Base-by-base conservation (phyloP, 2,113 vertebrate genomes). In the Solea solea region DNA sequence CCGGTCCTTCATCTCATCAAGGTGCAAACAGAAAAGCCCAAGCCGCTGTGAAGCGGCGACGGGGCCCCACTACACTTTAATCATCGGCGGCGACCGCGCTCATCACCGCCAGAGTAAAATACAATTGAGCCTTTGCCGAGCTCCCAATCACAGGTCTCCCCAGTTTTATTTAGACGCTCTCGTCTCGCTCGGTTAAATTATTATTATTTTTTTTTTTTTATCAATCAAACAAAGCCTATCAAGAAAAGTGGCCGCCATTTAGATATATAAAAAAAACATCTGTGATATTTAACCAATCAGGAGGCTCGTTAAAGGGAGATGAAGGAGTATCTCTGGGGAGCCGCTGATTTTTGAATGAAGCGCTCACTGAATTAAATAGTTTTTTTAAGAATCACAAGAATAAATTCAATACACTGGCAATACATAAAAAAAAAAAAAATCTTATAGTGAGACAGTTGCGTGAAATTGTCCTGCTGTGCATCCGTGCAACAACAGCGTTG, bases 21-120 rank as follows among this genome's bases (percentile, higher is more conserved):
- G 78, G 78, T 79, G 64, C 81, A 74, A 83, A 80, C 67, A 69
- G 72, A 67, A 84, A 74, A 50, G 10, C 41, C 59, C 64, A 44
- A 67, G 68, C 65, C 68, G 71, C 72, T 58, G 64, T 45, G 27
- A 46, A 4, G 71, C 70, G 39, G 51, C 72, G 78, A 80, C 72
- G 75, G 70, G 41, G 62, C 72, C 74, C 78, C 69, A 25, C 69
- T 69, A 55, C 74, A 85, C 86, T 90, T 86, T 90, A 91, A 91
- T 92, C 89, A 90, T 83, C 13, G 68, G 46, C 40, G 27, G 55
- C 85, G 87, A 88, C 90, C 90, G 89, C 81, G 50, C 86, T 89
- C 90, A 91, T 91, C 90, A 90, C 76, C 79, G 52, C 50, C 76
- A 81, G 82, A 92, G 91, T 90, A 92, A 84, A 90, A 91, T 92